phyloP scores from a whole-genome alignment of 1,140 invertebrate genomes.

The Anastrepha obliqua region DNA sequence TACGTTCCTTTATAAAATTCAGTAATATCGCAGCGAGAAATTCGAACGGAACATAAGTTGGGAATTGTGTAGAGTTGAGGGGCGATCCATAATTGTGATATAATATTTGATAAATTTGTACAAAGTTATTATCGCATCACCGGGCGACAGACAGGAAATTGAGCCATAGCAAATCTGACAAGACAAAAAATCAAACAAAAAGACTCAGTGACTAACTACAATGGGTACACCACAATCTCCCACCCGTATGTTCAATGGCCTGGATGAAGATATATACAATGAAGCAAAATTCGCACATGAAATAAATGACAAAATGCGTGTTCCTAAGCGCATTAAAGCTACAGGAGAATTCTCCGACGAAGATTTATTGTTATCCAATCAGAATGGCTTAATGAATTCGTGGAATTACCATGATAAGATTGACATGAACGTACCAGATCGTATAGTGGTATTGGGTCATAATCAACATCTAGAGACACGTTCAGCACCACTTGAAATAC shows the following conservation, averaged over 20 bases:
- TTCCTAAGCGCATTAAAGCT: conserved; percentile 85
- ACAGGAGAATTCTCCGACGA: conserved; percentile 80
- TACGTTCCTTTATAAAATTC: conserved; percentile 15
- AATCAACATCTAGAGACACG: conserved; percentile 88
- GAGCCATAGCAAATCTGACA: not conserved
- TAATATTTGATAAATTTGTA: not conserved
- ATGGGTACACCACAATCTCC: conserved; percentile 75
- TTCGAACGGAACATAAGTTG: not conserved
- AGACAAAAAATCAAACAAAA: not conserved
- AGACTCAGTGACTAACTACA: not conserved
- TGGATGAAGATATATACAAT: conserved; percentile 79
- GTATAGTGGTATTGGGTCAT: conserved; percentile 89
- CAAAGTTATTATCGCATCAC: not conserved
- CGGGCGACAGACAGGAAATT: not conserved
- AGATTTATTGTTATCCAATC: conserved; percentile 76
- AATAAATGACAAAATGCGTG: conserved; percentile 85
- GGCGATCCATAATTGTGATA: not conserved
- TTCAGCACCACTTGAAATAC: conserved; percentile 87
- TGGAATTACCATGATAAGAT: conserved; percentile 85
- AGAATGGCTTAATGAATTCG: conserved; percentile 77
- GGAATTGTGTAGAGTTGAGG: not conserved
- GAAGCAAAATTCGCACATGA: conserved; percentile 84
- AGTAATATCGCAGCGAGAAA: not conserved
- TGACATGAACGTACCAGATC: conserved; percentile 92
- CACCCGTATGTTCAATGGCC: conserved; percentile 77